Percentiles rank a stretch among this genome's conserved stretches.
These are phyloP conservation scores for Trachemys scripta DNA, from an alignment of 2,113 vertebrate genomes.

Conservation along the genomic window DNA sequence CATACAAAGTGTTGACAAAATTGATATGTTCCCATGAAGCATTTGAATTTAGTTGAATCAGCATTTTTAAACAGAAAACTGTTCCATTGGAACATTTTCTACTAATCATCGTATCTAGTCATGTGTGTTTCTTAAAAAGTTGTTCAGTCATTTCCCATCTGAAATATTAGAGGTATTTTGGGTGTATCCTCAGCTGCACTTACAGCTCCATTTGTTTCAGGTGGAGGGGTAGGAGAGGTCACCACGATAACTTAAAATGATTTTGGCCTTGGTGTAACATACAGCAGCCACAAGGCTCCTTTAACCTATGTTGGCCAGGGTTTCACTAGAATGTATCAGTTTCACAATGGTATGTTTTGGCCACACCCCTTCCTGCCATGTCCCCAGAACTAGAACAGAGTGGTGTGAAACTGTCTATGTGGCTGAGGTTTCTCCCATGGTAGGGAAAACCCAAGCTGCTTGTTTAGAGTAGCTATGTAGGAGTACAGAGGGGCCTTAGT, in stretches of 20 bases:
- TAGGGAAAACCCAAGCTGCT: neutral
- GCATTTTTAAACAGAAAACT: accelerated
- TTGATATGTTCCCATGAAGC: neutral
- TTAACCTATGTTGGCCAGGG: neutral
- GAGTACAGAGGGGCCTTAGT: neutral
- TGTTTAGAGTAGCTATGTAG: neutral
- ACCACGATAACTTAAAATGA: neutral
- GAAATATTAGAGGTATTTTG: neutral
- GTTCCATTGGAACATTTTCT: neutral
- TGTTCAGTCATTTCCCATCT: neutral
- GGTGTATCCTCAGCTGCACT: neutral
- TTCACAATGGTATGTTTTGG: neutral
- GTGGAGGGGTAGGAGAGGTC: neutral
- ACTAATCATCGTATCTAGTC: neutral
- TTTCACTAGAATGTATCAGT: neutral
- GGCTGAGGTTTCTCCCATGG: neutral
- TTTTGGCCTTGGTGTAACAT: neutral
- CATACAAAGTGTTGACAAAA: neutral
- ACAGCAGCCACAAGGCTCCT: neutral
- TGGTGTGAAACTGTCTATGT: neutral
- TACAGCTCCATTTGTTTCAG: neutral
- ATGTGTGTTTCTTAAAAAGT: neutral
- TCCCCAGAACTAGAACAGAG: neutral
- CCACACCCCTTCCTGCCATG: neutral
- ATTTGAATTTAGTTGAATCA: neutral